Evolutionary conservation across 2,113 vertebrate species (phyloP), one percentile per base, ranked within the genome.

Genomic region (Melanocharis versteri): DNA sequence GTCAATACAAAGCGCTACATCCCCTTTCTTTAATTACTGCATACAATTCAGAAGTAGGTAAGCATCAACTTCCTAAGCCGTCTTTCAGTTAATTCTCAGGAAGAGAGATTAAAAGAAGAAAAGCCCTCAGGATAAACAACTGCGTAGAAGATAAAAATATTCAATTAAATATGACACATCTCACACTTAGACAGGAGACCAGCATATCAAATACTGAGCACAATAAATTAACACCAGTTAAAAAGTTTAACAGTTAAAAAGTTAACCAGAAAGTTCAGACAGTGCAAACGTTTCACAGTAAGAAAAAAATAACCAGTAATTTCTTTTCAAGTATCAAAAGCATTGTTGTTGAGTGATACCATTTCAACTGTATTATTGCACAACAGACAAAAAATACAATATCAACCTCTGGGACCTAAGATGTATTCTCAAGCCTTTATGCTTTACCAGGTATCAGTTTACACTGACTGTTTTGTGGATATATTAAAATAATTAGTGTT

Each of bases 311-410:
- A 98, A 88, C 79, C 92, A 94, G 72, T 81, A 97, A 97, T 87
- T 84, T 94, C 60, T 96, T 94, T 98, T 98, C 98, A 98, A 98
- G 98, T 98, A 98, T 98, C 97, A 98, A 98, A 98, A 98, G 96
- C 97, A 93, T 91, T 93, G 88, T 91, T 96, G 93, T 96, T 53
- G 95, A 97, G 93, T 70, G 95, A 94, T 88, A 93, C 94, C 91
- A 92, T 87, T 96, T 96, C 94, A 95, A 78, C 83, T 83, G 92
- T 40, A 85, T 97, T 96, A 97, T 97, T 97, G 96, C 96, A 98
- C 97, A 83, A 94, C 77, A 96, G 95, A 97, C 94, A 85, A 94
- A 95, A 96, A 89, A 93, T 53, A 85, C 77, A 70, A 9, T 77
- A 85, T 51, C 68, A 85, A 15, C 58, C 83, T 90, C 83, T 51